These are phyloP conservation scores for Scolopax bukidnonensis DNA, from an alignment of 2,797 vertebrate genomes.

Conservation along the genomic window DNA sequence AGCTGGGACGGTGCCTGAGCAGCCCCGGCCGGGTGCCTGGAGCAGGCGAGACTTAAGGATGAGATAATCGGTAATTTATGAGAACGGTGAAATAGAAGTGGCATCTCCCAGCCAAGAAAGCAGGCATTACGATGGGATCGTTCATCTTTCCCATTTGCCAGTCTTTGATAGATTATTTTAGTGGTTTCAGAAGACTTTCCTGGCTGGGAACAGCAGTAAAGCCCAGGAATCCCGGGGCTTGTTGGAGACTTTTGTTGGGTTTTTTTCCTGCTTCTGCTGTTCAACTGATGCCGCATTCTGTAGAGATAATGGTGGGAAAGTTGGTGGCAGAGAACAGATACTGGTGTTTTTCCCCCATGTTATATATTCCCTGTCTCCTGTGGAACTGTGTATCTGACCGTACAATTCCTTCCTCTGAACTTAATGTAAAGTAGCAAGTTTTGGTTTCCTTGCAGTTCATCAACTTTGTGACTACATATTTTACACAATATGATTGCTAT, in stretches of 20 bases:
- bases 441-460: not conserved
- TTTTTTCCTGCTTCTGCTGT: rapidly evolving
- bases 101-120: not conserved
- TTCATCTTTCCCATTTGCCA: not conserved
- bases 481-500: rapidly evolving
- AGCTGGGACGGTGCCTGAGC: conserved; percentile 1
- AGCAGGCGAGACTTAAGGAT: not conserved
- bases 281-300: not conserved
- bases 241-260: rapidly evolving
- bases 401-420: not conserved
- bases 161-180: not conserved
- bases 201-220: not conserved
- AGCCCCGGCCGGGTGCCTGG: not conserved
- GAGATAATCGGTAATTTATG: not conserved
- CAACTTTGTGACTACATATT: not conserved
- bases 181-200: not conserved
- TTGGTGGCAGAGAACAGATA: rapidly evolving
- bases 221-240: not conserved
- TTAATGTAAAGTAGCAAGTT: not conserved
- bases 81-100: not conserved
- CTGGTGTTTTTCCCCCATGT: rapidly evolving
- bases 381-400: rapidly evolving
- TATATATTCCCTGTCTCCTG: not conserved
- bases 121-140: rapidly evolving
- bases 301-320: not conserved